phyloP scores from a whole-genome alignment of 2,888 invertebrate genomes.

The Agonopterix alstromeriana region DNA sequence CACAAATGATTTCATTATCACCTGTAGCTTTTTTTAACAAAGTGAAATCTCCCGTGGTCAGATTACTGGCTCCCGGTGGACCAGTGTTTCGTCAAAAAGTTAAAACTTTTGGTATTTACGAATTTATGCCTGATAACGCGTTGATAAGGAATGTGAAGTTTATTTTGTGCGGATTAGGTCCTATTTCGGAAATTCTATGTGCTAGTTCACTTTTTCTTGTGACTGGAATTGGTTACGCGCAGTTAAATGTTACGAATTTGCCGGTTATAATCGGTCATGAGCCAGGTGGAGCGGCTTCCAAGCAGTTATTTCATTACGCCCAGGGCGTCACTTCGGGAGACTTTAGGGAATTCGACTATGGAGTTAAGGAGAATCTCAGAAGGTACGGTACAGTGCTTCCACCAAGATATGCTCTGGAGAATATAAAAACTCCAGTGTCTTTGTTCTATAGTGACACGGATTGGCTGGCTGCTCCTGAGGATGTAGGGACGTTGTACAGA shows the following conservation, averaged over 20 bases:
- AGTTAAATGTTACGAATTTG: constrained; percentile 76
- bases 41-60: constrained; percentile 42
- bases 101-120: constrained; percentile 70
- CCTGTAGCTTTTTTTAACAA: constrained; percentile 74
- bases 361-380: constrained; percentile 30
- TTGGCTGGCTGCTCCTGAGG: constrained; percentile 77
- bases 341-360: constrained; percentile 48
- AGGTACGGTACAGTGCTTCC: constrained; percentile 38
- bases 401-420: constrained; percentile 40
- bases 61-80: constrained; percentile 37
- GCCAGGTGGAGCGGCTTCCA: constrained; percentile 73
- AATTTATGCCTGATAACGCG: constrained; percentile 79
- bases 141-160: constrained; percentile 61
- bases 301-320: constrained; percentile 72
- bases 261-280: constrained; percentile 71
- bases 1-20: constrained; percentile 72
- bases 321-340: constrained; percentile 53
- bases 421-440: constrained; percentile 41
- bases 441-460: constrained; percentile 73
- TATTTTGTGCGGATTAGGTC: constrained; percentile 55
- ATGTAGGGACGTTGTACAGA: constrained; percentile 70
- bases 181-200: constrained; percentile 71
- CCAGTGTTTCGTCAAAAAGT: constrained; percentile 26
- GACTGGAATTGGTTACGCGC: constrained; percentile 73
- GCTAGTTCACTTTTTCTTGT: constrained; percentile 76